These are phyloP conservation scores for Cavia porcellus DNA, from an alignment of 2,113 vertebrate species.

Conservation along the genomic window DNA sequence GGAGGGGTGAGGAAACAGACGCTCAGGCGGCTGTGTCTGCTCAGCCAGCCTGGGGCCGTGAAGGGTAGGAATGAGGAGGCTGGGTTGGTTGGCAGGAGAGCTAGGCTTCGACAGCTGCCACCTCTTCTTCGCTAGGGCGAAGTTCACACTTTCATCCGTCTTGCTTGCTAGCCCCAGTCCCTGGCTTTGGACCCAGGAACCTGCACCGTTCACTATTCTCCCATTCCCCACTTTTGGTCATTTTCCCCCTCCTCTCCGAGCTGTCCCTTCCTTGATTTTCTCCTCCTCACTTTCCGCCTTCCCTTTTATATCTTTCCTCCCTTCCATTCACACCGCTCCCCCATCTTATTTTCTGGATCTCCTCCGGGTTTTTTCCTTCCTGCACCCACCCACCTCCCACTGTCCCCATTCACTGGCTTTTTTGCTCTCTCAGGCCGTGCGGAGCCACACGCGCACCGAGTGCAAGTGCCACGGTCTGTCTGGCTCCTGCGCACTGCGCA, in stretches of 20 bases:
- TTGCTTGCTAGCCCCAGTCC: neutral
- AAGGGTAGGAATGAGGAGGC: slow-evolving; percentile 58
- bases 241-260: neutral
- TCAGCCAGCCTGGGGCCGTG: slow-evolving; percentile 61
- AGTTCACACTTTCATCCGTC: neutral
- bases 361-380: neutral
- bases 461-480: slow-evolving; percentile 99
- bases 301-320: neutral
- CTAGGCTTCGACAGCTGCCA: slow-evolving; percentile 12
- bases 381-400: accelerated
- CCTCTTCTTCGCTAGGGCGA: neutral
- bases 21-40: slow-evolving; percentile 84
- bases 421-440: slow-evolving; percentile 91
- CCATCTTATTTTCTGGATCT: neutral
- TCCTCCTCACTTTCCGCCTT: neutral
- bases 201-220: neutral
- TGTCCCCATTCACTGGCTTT: accelerated
- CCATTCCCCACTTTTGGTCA: neutral
- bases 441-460: slow-evolving; percentile 97
- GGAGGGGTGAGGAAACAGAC: slow-evolving; percentile 76
- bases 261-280: neutral
- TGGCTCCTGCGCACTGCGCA: slow-evolving; percentile 96
- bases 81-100: slow-evolving; percentile 33
- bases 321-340: accelerated
- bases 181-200: neutral